Evolutionary conservation across 2,888 invertebrate species (phyloP), one percentile per base, ranked within the genome.

Genomic region (Heterodera filipjevi): DNA sequence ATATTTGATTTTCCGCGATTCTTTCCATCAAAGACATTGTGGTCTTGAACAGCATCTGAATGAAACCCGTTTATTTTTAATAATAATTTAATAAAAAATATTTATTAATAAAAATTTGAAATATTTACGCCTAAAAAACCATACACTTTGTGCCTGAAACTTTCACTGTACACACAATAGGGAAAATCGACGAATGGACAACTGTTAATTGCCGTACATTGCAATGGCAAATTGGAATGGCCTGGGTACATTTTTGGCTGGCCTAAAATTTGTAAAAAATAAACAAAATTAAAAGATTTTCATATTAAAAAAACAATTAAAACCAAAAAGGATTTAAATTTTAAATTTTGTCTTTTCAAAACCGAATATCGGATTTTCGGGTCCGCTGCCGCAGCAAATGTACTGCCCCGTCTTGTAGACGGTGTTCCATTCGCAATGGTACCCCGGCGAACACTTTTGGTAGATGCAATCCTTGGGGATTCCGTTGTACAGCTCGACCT

Each of bases 231-330:
- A 78, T 82, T 82, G 5, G 79, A 53, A 32, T 79, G 71, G 2
- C 84, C 84, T 2, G 81, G 85, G 35, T 84, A 86, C 79, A 86
- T 83, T 75, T 84, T 84, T 53, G 79, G 71, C 35, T 82, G 77
- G 22, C 82, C 84, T 81, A 59, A n/a, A 33, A 76, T 33, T 30
- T 76, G 8, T 19, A 44, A 22, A 32, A 12, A 66, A 49, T 19
- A n/a, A n/a, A n/a, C n/a, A n/a, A n/a, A n/a, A n/a, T n/a, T n/a
- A n/a, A n/a, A n/a, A n/a, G n/a, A n/a, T n/a, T n/a, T n/a, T n/a
- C n/a, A n/a, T n/a, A n/a, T n/a, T n/a, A n/a, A n/a, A n/a, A n/a
- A n/a, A n/a, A n/a, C n/a, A n/a, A n/a, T n/a, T n/a, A n/a, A n/a
- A n/a, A n/a, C n/a, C n/a, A n/a, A n/a, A n/a, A 44, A 10, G 12